Evolutionary conservation across 1,140 invertebrate species (phyloP).

Genomic region (Caerostris darwini): DNA sequence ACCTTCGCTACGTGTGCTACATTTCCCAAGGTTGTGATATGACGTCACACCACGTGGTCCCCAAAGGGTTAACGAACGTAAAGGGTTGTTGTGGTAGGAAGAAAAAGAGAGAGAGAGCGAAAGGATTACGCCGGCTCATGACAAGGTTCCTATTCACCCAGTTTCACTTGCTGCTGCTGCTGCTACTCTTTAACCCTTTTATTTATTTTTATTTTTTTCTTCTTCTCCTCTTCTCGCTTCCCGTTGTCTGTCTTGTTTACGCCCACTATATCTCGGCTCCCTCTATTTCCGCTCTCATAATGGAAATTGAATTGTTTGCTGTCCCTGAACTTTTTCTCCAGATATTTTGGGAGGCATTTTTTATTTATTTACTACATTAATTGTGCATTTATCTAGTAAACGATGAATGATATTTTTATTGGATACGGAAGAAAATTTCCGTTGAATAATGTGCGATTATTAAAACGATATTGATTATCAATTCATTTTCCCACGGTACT

Average conservation of each 20-base stretch:
- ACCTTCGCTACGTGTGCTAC: constrained; percentile 68
- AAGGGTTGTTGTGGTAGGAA: constrained; percentile 65
- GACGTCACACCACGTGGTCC: constrained; percentile 71
- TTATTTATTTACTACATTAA: too few species aligned
- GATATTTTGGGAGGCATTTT: too few species aligned
- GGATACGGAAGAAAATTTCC: too few species aligned
- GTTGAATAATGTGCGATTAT: too few species aligned
- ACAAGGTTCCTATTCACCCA: constrained; percentile 45
- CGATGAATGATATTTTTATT: too few species aligned
- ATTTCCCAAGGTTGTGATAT: constrained; percentile 66
- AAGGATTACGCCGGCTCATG: constrained; percentile 42
- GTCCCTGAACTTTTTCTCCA: neutral
- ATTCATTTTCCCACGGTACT: too few species aligned
- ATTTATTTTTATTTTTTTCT: neutral
- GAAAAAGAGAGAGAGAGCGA: constrained; percentile 32
- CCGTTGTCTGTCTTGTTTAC: constrained; percentile 48
- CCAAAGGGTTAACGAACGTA: constrained; percentile 76
- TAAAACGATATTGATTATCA: too few species aligned
- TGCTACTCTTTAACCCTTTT: constrained; percentile 46
- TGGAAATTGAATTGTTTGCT: constrained; percentile 36
- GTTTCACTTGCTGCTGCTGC: constrained; percentile 25
- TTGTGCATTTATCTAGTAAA: too few species aligned
- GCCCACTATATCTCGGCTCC: constrained; percentile 33
- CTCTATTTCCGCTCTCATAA: constrained; percentile 26
- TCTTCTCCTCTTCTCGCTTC: neutral